These are phyloP conservation scores for Troides oblongomaculatus DNA, from an alignment of 2,888 invertebrate genomes.

Conservation along the genomic window DNA sequence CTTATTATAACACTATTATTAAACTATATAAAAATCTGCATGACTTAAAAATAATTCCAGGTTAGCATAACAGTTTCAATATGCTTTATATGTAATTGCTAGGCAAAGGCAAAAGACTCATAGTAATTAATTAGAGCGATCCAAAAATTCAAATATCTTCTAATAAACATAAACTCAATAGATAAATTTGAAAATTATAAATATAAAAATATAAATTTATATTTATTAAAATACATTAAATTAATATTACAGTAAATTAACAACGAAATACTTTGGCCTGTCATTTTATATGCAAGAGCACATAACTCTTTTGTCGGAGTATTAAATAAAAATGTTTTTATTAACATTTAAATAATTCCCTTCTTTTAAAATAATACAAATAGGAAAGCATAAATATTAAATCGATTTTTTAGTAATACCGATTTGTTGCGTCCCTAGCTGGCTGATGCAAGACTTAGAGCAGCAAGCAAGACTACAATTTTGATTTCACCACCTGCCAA, in stretches of 20 bases:
- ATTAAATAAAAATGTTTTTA: neutral
- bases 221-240: no score
- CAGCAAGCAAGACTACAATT: constrained; percentile 34
- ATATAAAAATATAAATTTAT: no score
- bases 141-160: no score
- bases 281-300: neutral
- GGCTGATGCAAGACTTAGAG: constrained; percentile 65
- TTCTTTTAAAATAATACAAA: neutral
- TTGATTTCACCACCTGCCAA: constrained; percentile 62
- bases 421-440: constrained; percentile 11
- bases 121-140: neutral
- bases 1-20: constrained; percentile 31
- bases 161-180: no score
- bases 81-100: neutral
- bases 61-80: constrained; percentile 1
- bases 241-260: no score
- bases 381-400: neutral
- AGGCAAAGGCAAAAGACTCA: neutral
- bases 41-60: neutral
- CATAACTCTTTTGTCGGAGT: neutral
- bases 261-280: no score
- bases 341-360: neutral
- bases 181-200: no score
- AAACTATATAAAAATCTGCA: neutral
- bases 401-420: constrained; percentile 8